Conservation (phyloP, 2,797 vertebrate genomes). For the Phalloptychus januarius region DNA sequence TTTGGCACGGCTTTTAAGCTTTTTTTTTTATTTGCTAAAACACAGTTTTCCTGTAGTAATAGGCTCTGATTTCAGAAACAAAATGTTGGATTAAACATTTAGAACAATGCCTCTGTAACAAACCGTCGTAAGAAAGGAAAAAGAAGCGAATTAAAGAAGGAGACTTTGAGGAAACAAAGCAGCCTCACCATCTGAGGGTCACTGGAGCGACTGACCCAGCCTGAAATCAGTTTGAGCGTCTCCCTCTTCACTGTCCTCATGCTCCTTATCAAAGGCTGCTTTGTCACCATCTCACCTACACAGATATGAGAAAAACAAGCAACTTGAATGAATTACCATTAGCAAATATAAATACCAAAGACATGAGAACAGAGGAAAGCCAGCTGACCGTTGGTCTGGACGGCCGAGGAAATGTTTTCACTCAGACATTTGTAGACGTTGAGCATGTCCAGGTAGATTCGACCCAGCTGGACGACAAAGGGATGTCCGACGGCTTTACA, state of each 20-base stretch:
- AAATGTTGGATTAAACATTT: background rate
- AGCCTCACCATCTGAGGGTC: conserved; percentile 95
- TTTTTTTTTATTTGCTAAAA: background rate
- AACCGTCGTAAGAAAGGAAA: background rate
- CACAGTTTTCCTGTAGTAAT: background rate
- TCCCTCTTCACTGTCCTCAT: conserved; percentile 98
- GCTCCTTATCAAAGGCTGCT: conserved; percentile 94
- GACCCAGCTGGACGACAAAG: conserved; percentile 96
- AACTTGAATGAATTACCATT: background rate
- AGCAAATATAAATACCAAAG: background rate
- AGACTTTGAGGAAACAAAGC: background rate
- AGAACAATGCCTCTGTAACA: background rate
- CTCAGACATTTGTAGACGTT: conserved; percentile 99
- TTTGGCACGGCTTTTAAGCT: background rate
- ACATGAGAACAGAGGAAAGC: background rate
- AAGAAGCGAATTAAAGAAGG: background rate
- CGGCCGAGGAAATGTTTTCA: conserved; percentile 99
- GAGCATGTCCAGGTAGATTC: conserved; percentile 99
- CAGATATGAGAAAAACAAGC: background rate
- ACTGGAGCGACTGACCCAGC: conserved; percentile 96
- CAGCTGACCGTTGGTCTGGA: conserved; percentile 93
- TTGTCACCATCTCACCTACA: conserved; percentile 96
- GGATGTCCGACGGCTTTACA: conserved; percentile 99
- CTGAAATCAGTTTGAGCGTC: conserved; percentile 96
- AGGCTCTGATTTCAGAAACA: background rate